These are phyloP conservation scores for Lepilemur septentrionalis DNA, from an alignment of 2,797 vertebrate species.

Conservation along the genomic window DNA sequence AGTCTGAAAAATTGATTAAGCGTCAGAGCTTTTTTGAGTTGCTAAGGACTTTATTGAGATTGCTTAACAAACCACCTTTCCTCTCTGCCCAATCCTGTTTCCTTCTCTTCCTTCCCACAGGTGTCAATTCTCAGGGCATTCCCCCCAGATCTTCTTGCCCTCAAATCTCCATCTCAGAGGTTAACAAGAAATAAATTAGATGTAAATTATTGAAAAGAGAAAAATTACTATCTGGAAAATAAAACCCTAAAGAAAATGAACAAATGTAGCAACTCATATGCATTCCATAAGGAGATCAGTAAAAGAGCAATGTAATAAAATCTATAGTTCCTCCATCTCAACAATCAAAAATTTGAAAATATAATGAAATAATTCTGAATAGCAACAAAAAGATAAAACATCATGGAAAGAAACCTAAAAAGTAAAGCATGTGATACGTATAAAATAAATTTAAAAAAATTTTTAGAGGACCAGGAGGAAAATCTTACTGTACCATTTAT, in stretches of 20 bases:
- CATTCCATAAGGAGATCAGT: background rate
- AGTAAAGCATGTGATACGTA: background rate
- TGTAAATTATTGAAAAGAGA: background rate
- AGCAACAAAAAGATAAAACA: background rate
- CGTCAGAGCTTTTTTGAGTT: background rate
- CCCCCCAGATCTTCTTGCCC: background rate
- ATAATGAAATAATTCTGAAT: background rate
- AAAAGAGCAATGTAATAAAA: background rate
- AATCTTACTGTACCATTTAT: background rate
- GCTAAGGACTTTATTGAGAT: background rate
- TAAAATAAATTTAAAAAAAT: background rate
- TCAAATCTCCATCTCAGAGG: background rate
- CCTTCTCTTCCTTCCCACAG: background rate
- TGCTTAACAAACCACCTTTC: background rate
- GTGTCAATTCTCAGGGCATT: background rate
- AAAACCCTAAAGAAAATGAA: background rate
- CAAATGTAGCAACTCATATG: background rate
- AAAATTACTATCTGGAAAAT: background rate
- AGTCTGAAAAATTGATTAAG: background rate
- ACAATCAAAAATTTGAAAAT: background rate
- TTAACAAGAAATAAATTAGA: background rate
- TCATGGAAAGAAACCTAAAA: background rate
- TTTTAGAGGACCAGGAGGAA: background rate
- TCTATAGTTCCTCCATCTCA: background rate
- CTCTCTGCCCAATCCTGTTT: background rate